These are phyloP conservation scores for Cottoperca gobio DNA, from an alignment of 2,797 vertebrate species.

Conservation along the genomic window DNA sequence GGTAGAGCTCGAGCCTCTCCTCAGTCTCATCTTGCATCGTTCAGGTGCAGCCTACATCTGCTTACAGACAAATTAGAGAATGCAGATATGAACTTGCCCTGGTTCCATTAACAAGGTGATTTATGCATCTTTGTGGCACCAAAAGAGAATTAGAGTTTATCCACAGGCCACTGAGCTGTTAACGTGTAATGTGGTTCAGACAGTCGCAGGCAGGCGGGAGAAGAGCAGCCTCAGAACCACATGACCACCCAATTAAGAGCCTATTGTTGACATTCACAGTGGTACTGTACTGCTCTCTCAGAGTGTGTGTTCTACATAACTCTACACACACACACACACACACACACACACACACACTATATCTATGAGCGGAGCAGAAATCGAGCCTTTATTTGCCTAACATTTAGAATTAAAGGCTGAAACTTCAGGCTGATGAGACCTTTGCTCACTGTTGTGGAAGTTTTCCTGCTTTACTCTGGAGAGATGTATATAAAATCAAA, in stretches of 20 bases:
- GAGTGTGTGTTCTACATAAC: not conserved
- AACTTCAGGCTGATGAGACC: not conserved
- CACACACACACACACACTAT: not conserved
- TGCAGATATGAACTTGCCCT: constrained; percentile 1
- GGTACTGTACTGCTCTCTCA: constrained; percentile 27
- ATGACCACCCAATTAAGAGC: constrained; percentile 50
- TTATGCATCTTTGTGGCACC: constrained; percentile 30
- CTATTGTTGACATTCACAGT: constrained; percentile 56
- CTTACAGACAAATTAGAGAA: constrained; percentile 1
- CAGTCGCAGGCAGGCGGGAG: constrained; percentile 16
- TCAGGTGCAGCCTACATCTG: constrained; percentile 12
- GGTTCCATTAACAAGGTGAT: constrained; percentile 32
- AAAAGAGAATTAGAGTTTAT: constrained; percentile 36
- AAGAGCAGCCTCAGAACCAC: constrained; percentile 33
- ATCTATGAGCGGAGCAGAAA: not conserved
- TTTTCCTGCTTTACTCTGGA: too few relatives aligned
- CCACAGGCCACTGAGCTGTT: constrained; percentile 24
- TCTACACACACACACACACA: too few relatives aligned
- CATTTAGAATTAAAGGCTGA: not conserved
- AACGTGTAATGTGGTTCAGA: constrained; percentile 27
- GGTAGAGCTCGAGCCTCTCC: not conserved
- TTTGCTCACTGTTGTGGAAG: too few relatives aligned
- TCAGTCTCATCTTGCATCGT: constrained; percentile 18
- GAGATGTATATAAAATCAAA: too few relatives aligned
- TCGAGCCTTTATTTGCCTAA: not conserved